Evolutionary conservation across 2,113 vertebrate species (phyloP), one percentile per base, ranked within the genome.

Genomic region (Labrus mixtus): DNA sequence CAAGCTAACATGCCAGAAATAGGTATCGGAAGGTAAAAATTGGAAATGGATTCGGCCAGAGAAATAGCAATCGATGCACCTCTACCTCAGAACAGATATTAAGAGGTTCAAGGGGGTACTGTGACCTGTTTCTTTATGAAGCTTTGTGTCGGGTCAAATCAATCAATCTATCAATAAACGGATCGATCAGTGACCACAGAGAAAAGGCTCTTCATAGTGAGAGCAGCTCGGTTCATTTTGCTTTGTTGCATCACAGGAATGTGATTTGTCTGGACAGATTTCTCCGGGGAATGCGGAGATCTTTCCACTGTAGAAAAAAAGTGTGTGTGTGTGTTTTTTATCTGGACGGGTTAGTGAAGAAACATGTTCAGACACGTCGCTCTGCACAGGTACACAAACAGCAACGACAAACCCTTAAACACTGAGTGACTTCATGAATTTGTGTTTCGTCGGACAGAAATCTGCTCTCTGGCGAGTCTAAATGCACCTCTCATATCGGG

Each of bases 261-360:
- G 79, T 66, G 86, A 86, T 84, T 64, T 84, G 87, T 73, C 81
- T 73, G 68, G 69, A 83, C 88, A 90, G 68, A 87, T 86, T 80
- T 63, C 65, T 16, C 12, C n/a, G 8, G 74, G 46, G 70, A 80
- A 81, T 76, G 78, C 37, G 15, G n/a, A 12, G 17, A 5, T 46
- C 56, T 43, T 53, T n/a, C 56, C 56, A 19, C 9, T 23, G 25
- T 63, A 11, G 13, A 23, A 39, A 19, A 9, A 1, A 29, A 15
- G n/a, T n/a, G n/a, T n/a, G 17, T 61, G 67, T 77, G 73, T n/a
- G 46, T 48, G 61, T 54, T 65, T 70, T 61, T 60, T 53, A 55
- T 79, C 61, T 3, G 43, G 20, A 22, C 29, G 23, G 37, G 65
- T 60, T 54, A 70, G 48, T 50, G 67, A 20, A 6, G 0, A 23